Conservation (phyloP, 2,888 invertebrate species). For the Euzophera pinguis region DNA sequence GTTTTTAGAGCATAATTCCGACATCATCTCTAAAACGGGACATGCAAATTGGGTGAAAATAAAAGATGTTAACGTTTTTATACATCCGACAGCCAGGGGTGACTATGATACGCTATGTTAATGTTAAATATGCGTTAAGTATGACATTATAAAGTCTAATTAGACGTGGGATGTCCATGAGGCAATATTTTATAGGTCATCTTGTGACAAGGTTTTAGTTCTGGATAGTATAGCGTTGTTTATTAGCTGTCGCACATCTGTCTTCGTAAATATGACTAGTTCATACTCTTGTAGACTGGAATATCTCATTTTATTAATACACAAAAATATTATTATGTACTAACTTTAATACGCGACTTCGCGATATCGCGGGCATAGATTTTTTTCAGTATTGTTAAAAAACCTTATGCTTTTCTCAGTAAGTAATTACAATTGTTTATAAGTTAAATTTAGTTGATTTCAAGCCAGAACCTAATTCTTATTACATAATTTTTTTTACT, state of each 20-base stretch:
- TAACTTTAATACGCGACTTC: too few species aligned
- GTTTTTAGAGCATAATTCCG: slow-evolving; percentile 64
- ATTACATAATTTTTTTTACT: too few species aligned
- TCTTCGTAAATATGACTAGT: background rate
- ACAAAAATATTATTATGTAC: too few species aligned
- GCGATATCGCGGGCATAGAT: too few species aligned
- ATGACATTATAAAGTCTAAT: slow-evolving; percentile 5
- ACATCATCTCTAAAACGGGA: slow-evolving; percentile 72
- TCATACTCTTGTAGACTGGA: too few species aligned
- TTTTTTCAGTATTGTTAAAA: too few species aligned
- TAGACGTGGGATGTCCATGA: slow-evolving; percentile 1
- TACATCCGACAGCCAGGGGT: slow-evolving; percentile 57
- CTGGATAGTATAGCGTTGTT: background rate
- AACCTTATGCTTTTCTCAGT: too few species aligned
- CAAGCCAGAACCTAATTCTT: too few species aligned
- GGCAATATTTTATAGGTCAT: slow-evolving; percentile 1
- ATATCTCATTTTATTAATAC: too few species aligned
- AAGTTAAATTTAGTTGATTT: too few species aligned
- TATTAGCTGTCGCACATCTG: background rate
- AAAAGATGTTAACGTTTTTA: slow-evolving; percentile 73
- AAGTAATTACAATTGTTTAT: too few species aligned
- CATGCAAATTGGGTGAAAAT: slow-evolving; percentile 76
- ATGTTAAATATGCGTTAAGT: slow-evolving; percentile 14
- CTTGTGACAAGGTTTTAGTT: background rate
- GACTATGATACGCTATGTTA: slow-evolving; percentile 32